Conservation (phyloP, 2,797 vertebrate genomes). For the Hybognathus amarus region DNA sequence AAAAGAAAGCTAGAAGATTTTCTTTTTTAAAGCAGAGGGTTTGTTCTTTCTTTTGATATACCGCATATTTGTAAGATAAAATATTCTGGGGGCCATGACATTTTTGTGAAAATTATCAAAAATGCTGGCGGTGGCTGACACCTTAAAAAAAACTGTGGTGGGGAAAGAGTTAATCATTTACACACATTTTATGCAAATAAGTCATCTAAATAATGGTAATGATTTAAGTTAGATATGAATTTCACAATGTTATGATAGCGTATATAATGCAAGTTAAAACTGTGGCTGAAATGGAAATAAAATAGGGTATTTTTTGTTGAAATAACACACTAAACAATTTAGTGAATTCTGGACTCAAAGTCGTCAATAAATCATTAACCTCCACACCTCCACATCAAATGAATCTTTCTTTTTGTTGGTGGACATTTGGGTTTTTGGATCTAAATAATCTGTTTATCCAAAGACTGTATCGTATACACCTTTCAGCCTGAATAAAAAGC, state of each 20-base stretch:
- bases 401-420: neutral
- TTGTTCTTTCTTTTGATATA: too few relatives aligned
- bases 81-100: too few relatives aligned
- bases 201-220: neutral
- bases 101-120: too few relatives aligned
- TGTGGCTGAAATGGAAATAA: neutral
- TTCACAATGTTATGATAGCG: neutral
- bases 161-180: neutral
- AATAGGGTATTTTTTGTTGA: neutral
- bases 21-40: too few relatives aligned
- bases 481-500: neutral
- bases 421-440: neutral
- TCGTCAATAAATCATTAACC: neutral
- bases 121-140: neutral
- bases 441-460: slow-evolving; percentile 20
- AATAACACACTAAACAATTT: neutral
- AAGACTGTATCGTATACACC: neutral
- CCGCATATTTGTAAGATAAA: too few relatives aligned
- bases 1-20: too few relatives aligned
- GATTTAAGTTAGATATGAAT: neutral
- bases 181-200: neutral
- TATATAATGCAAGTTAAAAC: neutral
- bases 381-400: neutral
- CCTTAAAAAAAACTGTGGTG: neutral
- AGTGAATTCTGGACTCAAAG: neutral